These are phyloP conservation scores for Gorsachius goisagi DNA, from an alignment of 2,113 vertebrate species.

Conservation along the genomic window DNA sequence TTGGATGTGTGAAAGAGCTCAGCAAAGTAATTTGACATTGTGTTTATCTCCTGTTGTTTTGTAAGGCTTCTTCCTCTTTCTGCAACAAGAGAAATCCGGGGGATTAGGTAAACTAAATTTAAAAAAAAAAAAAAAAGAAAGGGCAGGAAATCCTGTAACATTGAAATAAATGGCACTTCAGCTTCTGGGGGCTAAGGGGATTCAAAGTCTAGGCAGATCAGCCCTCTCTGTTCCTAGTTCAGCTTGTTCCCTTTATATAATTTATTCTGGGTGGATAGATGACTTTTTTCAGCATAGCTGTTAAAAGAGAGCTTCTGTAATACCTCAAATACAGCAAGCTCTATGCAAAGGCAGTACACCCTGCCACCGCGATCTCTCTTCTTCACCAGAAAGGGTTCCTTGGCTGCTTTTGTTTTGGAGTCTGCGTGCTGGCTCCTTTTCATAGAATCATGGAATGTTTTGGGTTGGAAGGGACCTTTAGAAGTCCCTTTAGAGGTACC, in stretches of 20 bases:
- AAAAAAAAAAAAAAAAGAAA: background rate
- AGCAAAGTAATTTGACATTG: background rate
- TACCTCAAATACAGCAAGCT: background rate
- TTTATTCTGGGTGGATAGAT: slow-evolving; percentile 8
- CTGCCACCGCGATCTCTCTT: background rate
- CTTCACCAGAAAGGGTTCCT: background rate
- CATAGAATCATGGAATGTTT: too few relatives aligned
- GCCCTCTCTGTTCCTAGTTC: background rate
- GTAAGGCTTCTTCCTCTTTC: slow-evolving; percentile 6
- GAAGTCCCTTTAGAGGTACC: background rate
- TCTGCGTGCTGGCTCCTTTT: background rate
- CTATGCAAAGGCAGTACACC: background rate
- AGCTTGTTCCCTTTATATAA: background rate
- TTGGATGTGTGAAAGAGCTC: background rate
- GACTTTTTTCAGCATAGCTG: background rate
- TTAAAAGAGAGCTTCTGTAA: background rate
- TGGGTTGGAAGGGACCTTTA: too few relatives aligned
- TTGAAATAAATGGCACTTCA: slow-evolving; percentile 2
- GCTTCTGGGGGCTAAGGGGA: background rate
- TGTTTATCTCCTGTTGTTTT: background rate
- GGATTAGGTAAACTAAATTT: slow-evolving; percentile 7
- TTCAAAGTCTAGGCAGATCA: background rate
- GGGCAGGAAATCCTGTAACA: background rate
- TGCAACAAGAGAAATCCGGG: background rate
- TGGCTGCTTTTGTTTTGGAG: background rate